Evolutionary conservation across 2,888 invertebrate genomes (phyloP).

Genomic region (Aphodius granarius): DNA sequence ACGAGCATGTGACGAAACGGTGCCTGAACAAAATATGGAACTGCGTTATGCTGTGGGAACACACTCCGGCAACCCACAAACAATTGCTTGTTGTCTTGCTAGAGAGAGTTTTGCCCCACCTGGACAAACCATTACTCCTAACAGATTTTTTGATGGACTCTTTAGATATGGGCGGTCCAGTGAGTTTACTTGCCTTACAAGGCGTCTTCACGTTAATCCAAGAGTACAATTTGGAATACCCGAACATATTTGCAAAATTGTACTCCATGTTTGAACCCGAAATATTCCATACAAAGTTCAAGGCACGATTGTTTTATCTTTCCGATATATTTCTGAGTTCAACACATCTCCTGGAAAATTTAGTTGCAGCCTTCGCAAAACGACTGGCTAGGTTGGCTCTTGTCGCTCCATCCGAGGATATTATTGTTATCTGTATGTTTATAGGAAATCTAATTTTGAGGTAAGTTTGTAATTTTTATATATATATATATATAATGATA

Average conservation of each 20-base stretch:
- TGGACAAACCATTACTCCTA: conserved; percentile 79
- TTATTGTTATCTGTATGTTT: conserved; percentile 75
- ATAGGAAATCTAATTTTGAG: conserved; percentile 78
- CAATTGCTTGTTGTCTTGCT: conserved; percentile 79
- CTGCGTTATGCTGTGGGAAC: conserved; percentile 73
- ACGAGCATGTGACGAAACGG: conserved; percentile 57
- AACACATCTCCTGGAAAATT: conserved; percentile 87
- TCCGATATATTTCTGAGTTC: conserved; percentile 91
- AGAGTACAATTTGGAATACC: conserved; percentile 92
- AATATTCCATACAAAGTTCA: conserved; percentile 88
- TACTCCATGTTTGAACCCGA: conserved; percentile 92
- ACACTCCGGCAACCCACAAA: conserved; percentile 70
- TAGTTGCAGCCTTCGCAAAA: conserved; percentile 94
- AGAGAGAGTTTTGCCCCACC: conserved; percentile 78
- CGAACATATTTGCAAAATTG: conserved; percentile 92
- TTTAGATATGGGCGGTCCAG: conserved; percentile 82
- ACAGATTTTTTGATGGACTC: conserved; percentile 93
- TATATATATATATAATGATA: too few species aligned
- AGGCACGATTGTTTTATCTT: conserved; percentile 84
- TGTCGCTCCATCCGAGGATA: conserved; percentile 79
- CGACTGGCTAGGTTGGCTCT: conserved; percentile 81
- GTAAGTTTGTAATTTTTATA: conserved; percentile 38
- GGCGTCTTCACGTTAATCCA: conserved; percentile 84
- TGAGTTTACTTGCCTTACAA: conserved; percentile 87
- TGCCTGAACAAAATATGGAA: conserved; percentile 76